These are phyloP conservation scores for Sebastes matsubarae DNA, from an alignment of 2,797 vertebrate species.

Conservation along the genomic window DNA sequence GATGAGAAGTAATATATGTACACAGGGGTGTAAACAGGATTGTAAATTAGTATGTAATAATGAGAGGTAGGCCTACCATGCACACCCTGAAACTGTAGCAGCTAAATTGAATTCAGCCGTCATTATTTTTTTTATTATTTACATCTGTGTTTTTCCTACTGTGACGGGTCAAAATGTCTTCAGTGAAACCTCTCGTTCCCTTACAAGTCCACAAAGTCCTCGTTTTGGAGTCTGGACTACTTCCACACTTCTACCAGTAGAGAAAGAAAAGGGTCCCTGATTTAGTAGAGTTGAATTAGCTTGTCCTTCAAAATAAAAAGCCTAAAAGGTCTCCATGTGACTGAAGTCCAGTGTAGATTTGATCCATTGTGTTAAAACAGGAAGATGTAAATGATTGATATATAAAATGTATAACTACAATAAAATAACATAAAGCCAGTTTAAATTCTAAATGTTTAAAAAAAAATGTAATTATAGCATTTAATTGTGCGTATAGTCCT, in stretches of 20 bases:
- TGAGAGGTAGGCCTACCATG: no score
- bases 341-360: no score
- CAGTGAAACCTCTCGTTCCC: background rate
- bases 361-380: background rate
- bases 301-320: no score
- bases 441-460: background rate
- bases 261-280: background rate
- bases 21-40: no score
- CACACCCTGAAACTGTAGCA: background rate
- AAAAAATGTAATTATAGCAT: background rate
- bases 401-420: background rate
- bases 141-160: background rate
- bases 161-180: no score
- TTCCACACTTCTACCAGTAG: background rate
- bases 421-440: no score
- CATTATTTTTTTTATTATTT: background rate
- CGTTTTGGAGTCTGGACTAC: background rate
- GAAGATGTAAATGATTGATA: background rate
- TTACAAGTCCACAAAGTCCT: background rate
- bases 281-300: background rate
- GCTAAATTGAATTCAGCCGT: background rate
- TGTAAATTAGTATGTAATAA: no score
- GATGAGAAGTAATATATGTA: no score
- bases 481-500: background rate
- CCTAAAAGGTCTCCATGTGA: no score